Conservation (phyloP, 2,888 invertebrate species). For the Epistrophe grossulariae region DNA sequence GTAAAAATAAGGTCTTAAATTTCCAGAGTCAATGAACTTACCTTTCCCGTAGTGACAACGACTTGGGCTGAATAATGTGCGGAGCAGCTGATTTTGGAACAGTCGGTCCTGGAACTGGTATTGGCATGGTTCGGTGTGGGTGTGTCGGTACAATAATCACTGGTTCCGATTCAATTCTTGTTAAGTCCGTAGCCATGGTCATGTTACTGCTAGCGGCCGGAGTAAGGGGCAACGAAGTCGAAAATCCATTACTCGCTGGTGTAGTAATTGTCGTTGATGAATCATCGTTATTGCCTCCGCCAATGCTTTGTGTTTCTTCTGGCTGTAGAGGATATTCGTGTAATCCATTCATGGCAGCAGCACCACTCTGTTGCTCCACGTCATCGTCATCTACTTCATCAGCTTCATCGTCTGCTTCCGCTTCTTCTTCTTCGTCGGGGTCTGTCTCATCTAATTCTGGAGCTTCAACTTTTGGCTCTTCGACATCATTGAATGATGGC, state of each 20-base stretch:
- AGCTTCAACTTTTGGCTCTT: slow-evolving; percentile 44
- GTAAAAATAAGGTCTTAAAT: neutral
- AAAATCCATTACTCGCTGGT: slow-evolving; percentile 82
- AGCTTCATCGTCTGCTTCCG: slow-evolving; percentile 43
- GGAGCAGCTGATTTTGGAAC: slow-evolving; percentile 61
- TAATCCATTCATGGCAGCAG: slow-evolving; percentile 41
- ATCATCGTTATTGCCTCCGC: slow-evolving; percentile 79
- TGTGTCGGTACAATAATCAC: slow-evolving; percentile 80
- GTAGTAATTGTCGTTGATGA: slow-evolving; percentile 83
- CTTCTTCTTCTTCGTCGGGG: slow-evolving; percentile 50
- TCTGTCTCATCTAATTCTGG: slow-evolving; percentile 59
- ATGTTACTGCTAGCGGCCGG: slow-evolving; percentile 78
- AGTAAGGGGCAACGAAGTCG: slow-evolving; percentile 81
- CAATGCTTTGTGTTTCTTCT: slow-evolving; percentile 75
- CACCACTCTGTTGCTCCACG: slow-evolving; percentile 17
- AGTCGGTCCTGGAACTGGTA: slow-evolving; percentile 71
- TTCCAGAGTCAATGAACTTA: slow-evolving; percentile 40
- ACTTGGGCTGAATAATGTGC: slow-evolving; percentile 68
- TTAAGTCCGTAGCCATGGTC: slow-evolving; percentile 69
- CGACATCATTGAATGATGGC: slow-evolving; percentile 74
- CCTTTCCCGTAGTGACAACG: slow-evolving; percentile 68
- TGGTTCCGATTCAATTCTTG: slow-evolving; percentile 65
- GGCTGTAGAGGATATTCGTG: slow-evolving; percentile 55
- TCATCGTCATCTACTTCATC: slow-evolving; percentile 68
- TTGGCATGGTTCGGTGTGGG: slow-evolving; percentile 72